Evolutionary conservation across 2,113 vertebrate species (phyloP).

Genomic region (Stercorarius parasiticus): DNA sequence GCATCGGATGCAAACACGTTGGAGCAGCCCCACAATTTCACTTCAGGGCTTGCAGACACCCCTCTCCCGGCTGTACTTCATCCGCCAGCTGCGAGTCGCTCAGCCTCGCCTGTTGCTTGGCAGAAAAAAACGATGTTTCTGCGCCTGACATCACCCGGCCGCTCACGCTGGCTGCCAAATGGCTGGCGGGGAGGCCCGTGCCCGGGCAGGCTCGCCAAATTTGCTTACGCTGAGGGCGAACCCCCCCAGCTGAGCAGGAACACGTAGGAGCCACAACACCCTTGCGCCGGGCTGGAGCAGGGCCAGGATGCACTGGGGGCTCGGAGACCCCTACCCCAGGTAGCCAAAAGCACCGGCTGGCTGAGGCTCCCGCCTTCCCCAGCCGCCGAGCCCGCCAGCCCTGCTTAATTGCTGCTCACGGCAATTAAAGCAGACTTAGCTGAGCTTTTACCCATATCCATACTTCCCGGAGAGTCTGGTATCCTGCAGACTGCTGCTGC

Average conservation of each 20-base stretch:
- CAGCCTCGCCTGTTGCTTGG: background rate
- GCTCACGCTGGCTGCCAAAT: accelerated
- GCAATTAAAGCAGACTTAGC: background rate
- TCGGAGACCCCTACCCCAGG: accelerated
- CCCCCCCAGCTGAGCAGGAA: background rate
- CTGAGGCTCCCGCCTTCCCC: accelerated
- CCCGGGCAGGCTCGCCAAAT: background rate
- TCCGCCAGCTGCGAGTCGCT: accelerated
- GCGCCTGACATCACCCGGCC: background rate
- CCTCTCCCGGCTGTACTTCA: background rate
- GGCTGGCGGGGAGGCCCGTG: background rate
- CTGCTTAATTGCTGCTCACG: background rate
- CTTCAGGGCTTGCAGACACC: background rate
- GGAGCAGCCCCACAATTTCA: background rate
- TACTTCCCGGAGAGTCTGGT: background rate
- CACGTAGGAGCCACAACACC: background rate
- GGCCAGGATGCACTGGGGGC: accelerated
- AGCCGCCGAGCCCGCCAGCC: accelerated
- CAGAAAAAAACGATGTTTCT: background rate
- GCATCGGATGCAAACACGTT: accelerated
- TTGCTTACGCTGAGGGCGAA: background rate
- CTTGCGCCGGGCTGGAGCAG: background rate
- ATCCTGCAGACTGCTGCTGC: background rate
- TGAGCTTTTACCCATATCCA: background rate
- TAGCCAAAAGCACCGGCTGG: accelerated